Evolutionary conservation across 2,797 vertebrate genomes (phyloP).

Genomic region (Hemibagrus guttatus): DNA sequence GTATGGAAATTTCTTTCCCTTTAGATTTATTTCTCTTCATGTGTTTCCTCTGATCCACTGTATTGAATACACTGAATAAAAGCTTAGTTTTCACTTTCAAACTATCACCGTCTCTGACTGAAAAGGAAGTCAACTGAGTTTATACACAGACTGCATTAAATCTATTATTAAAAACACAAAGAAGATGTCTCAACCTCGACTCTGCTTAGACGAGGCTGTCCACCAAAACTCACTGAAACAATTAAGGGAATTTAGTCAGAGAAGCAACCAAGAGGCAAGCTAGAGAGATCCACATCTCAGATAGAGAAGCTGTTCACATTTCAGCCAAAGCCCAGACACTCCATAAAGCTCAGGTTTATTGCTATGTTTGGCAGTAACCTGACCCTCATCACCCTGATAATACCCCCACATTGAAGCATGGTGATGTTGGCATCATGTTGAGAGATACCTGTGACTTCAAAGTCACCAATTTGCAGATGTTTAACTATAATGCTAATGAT

Average conservation of each 20-base stretch:
- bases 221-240: not conserved
- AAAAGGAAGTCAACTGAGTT: not conserved
- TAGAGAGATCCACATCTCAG: not conserved
- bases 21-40: not conserved
- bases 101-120: not conserved
- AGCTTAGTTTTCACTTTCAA: not conserved
- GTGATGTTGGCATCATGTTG: not conserved
- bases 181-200: not conserved
- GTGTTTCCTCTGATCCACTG: not conserved
- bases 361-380: not conserved
- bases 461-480: not conserved
- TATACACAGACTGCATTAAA: not conserved
- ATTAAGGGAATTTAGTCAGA: not conserved
- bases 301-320: not conserved
- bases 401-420: not conserved
- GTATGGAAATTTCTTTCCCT: conserved; percentile 69
- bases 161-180: not conserved
- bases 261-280: not conserved
- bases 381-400: not conserved
- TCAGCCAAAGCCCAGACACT: not conserved
- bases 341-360: not conserved
- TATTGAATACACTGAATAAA: not conserved
- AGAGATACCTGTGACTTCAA: not conserved
- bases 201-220: not conserved
- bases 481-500: not conserved